A percentile compares a stretch with the other conserved stretches of the same genome.
phyloP scores from a whole-genome alignment of 2,113 vertebrate species.

The Microcebus murinus region DNA sequence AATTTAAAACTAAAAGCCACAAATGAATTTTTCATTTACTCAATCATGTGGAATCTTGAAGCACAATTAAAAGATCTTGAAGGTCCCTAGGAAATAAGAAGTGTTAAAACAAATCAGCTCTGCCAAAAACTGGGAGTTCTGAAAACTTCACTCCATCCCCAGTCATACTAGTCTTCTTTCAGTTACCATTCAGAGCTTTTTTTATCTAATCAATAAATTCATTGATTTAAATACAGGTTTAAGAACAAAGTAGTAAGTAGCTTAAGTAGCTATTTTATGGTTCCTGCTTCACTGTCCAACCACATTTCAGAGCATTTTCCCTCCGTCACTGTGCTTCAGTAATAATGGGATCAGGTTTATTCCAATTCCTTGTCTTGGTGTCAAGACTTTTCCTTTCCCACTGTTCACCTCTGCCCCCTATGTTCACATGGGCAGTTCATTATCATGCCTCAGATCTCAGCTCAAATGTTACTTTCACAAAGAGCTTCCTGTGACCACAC shows the following conservation, averaged over 20 bases:
- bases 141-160: background rate
- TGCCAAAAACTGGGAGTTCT: constrained; percentile 13
- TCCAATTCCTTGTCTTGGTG: background rate
- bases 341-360: background rate
- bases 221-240: background rate
- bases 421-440: background rate
- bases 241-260: background rate
- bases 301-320: background rate
- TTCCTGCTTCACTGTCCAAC: background rate
- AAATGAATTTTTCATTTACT: constrained; percentile 52
- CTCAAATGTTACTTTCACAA: background rate
- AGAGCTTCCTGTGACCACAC: background rate
- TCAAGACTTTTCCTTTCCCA: background rate
- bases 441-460: background rate
- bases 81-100: constrained; percentile 12
- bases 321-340: background rate
- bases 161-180: background rate
- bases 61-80: constrained; percentile 5
- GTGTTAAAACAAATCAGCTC: background rate
- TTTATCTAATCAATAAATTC: constrained; percentile 41
- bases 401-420: background rate
- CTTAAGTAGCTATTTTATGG: background rate
- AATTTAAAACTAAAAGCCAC: constrained; percentile 58
- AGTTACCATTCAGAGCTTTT: background rate
- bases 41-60: constrained; percentile 23